These are phyloP conservation scores for Epirrhoe tristata DNA, from an alignment of 2,888 invertebrate genomes.

Conservation along the genomic window DNA sequence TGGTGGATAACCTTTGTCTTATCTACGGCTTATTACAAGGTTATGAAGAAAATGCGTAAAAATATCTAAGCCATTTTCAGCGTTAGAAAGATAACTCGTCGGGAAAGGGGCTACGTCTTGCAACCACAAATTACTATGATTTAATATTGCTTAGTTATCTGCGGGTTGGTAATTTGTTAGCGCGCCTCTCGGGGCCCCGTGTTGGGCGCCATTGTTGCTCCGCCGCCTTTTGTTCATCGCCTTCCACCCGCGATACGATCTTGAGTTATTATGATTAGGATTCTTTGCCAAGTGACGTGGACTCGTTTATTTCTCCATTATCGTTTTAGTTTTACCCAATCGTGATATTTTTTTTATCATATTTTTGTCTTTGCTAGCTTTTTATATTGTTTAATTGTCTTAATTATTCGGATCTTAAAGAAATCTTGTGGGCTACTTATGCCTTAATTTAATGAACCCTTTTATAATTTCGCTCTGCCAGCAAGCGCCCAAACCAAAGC, in stretches of 20 bases:
- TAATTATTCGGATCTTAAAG: slow-evolving; percentile 1
- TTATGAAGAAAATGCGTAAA: slow-evolving; percentile 57
- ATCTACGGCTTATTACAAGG: slow-evolving; percentile 52
- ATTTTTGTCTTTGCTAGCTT: slow-evolving; percentile 16
- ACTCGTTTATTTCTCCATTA: slow-evolving; percentile 80
- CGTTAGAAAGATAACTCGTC: slow-evolving; percentile 67
- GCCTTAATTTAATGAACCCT: slow-evolving; percentile 1
- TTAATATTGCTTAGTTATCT: slow-evolving; percentile 86
- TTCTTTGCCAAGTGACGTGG: slow-evolving; percentile 82
- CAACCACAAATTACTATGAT: slow-evolving; percentile 84
- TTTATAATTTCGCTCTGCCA: slow-evolving; percentile 1
- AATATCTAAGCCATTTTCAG: slow-evolving; percentile 58
- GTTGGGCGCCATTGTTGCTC: slow-evolving; percentile 81
- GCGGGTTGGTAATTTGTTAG: slow-evolving; percentile 83
- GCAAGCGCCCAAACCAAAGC: slow-evolving; percentile 36
- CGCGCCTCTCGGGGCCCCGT: slow-evolving; percentile 72
- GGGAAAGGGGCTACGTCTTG: slow-evolving; percentile 74
- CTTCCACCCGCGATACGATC: slow-evolving; percentile 79
- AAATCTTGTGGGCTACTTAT: slow-evolving; percentile 3
- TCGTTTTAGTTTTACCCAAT: slow-evolving; percentile 72
- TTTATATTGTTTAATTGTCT: slow-evolving; percentile 6
- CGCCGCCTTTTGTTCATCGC: slow-evolving; percentile 83
- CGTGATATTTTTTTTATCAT: slow-evolving; percentile 43
- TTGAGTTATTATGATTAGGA: slow-evolving; percentile 85
- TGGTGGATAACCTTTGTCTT: slow-evolving; percentile 37